These are phyloP conservation scores for Drosophila sechellia DNA, from an alignment of 1,140 invertebrate genomes.

Conservation along the genomic window DNA sequence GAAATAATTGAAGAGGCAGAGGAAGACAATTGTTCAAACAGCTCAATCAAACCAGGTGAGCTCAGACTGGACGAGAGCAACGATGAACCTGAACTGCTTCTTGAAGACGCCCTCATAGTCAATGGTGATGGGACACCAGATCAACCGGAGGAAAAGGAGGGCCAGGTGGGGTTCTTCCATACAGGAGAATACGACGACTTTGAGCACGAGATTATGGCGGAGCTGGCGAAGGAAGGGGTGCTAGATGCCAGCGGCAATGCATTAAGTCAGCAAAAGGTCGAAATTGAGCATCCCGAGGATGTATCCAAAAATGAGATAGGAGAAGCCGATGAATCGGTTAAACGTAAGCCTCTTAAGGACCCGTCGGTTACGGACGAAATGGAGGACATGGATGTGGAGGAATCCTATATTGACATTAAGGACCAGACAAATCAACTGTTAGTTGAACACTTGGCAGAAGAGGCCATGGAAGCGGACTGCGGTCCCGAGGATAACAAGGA, in stretches of 20 bases:
- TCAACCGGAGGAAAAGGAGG: slow-evolving; percentile 6
- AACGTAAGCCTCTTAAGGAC: not conserved
- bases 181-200: slow-evolving; percentile 50
- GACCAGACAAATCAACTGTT: slow-evolving; percentile 13
- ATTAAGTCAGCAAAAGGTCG: slow-evolving; percentile 43
- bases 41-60: slow-evolving; percentile 36
- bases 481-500: slow-evolving; percentile 74
- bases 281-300: slow-evolving; percentile 4
- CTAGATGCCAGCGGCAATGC: slow-evolving; percentile 68
- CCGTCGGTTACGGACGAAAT: slow-evolving; percentile 17
- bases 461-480: slow-evolving; percentile 3
- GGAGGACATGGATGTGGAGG: slow-evolving; percentile 17
- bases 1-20: slow-evolving; percentile 18
- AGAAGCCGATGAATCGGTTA: not conserved
- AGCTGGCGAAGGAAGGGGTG: slow-evolving; percentile 65
- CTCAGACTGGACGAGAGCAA: slow-evolving; percentile 54
- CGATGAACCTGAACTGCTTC: slow-evolving; percentile 12
- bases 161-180: not conserved
- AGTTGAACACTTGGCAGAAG: slow-evolving; percentile 4
- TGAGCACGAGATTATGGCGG: slow-evolving; percentile 65
- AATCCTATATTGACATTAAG: slow-evolving; percentile 17
- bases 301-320: not conserved
- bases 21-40: slow-evolving; percentile 19
- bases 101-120: slow-evolving; percentile 8
- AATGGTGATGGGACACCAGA: slow-evolving; percentile 18